Conservation (phyloP, 2,797 vertebrate species). For the Microcaecilia unicolor region DNA sequence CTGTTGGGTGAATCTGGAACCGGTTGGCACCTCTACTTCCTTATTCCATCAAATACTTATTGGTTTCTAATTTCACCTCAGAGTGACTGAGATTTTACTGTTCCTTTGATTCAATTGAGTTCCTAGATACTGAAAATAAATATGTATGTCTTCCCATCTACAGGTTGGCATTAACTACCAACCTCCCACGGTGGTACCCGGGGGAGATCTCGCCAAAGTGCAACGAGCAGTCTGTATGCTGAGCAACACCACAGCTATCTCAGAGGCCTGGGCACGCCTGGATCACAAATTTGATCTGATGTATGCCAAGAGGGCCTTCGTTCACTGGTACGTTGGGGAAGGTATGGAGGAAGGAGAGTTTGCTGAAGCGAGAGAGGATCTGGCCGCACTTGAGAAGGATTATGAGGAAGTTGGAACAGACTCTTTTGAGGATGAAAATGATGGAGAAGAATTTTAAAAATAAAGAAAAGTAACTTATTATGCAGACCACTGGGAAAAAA, state of each 20-base stretch:
- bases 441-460: conserved; percentile 48
- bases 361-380: conserved; percentile 84
- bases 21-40: not conserved
- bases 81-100: not conserved
- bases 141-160: conserved; percentile 23
- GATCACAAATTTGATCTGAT: conserved; percentile 94
- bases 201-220: conserved; percentile 81
- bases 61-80: not conserved
- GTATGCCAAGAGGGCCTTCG: conserved; percentile 92
- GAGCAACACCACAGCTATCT: conserved; percentile 89
- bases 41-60: not conserved
- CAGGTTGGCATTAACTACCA: conserved; percentile 94
- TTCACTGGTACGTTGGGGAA: conserved; percentile 95
- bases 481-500: not conserved
- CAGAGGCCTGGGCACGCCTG: conserved; percentile 84
- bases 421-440: conserved; percentile 61
- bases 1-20: too few species aligned
- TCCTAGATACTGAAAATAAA: too few species aligned
- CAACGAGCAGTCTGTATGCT: conserved; percentile 89
- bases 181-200: conserved; percentile 81
- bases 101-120: not conserved
- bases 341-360: conserved; percentile 96
- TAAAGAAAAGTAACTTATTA: not conserved
- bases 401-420: conserved; percentile 88
- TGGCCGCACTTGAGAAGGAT: conserved; percentile 91